Base-by-base conservation (phyloP, 1,140 invertebrate genomes). In the Aphidius ervi region DNA sequence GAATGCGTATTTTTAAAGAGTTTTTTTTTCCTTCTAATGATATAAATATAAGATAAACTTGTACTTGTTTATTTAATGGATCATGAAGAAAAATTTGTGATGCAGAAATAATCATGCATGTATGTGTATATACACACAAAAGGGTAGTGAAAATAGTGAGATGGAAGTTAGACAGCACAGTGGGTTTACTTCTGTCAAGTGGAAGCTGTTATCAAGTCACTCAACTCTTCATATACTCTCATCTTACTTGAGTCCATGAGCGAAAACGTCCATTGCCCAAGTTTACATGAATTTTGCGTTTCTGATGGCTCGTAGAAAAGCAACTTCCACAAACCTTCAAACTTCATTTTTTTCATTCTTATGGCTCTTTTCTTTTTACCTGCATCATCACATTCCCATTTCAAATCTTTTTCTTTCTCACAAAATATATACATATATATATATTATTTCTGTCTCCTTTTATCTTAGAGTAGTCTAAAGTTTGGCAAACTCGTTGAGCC, bases 201-300 rank as follows among this genome's bases (percentile, higher is more conserved):
- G 63, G 66, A 69, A 67, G 59, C 68, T 65, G 65, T 67, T 69
- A 70, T 70, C 68, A 62, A 70, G 66, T 70, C 69, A 69, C 67
- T 67, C 65, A 69, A 65, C 64, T 65, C 58, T 55, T 58, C 47
- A 43, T 7, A 7, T 43, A 8, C 9, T 9, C 42, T 9, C 42
- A 6, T 9, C 42, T 43, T 43, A 10, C 42, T 43, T 10, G 7
- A 8, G 9, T 53, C 50, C 37, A 40, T 43, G 42, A 31, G 4
- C 2, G 42, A 7, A 53, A 53, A 39, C 40, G 50, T 53, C 50
- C 50, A 4, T 53, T 39, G 53, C 55, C 62, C 49, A 53, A 45
- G 58, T 67, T 55, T 61, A 67, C 68, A 63, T 63, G 57, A 63
- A 59, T 40, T 45, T 62, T 50, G 59, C 37, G 39, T 40, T 53